phyloP scores from a whole-genome alignment of 2,113 vertebrate genomes.

The Epinephelus lanceolatus region DNA sequence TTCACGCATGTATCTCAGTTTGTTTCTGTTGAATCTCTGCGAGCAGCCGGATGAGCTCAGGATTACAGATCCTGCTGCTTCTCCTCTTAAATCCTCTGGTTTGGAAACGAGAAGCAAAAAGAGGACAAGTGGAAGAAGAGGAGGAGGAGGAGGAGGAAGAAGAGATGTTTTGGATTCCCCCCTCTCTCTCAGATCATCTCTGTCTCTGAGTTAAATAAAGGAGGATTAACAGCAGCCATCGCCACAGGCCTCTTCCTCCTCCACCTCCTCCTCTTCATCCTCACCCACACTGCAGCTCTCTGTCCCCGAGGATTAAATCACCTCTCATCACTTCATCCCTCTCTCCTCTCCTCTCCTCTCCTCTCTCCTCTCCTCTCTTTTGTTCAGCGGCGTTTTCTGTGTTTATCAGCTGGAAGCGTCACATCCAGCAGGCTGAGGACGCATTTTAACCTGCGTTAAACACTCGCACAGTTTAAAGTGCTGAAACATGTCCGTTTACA shows the following conservation, averaged over 20 bases:
- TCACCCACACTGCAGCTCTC: slow-evolving; percentile 59
- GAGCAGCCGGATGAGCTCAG: not conserved
- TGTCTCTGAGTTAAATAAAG: slow-evolving; percentile 64
- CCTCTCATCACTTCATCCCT: slow-evolving; percentile 30
- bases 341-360: no score
- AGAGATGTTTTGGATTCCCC: slow-evolving; percentile 43
- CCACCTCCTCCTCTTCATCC: slow-evolving; percentile 56
- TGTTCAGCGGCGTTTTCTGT: not conserved
- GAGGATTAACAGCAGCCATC: slow-evolving; percentile 69
- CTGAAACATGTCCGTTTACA: no score
- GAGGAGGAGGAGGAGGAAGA: slow-evolving; percentile 50
- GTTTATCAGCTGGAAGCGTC: slow-evolving; percentile 22
- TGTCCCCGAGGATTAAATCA: slow-evolving; percentile 53
- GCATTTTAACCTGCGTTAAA: not conserved
- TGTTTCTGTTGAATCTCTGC: no score
- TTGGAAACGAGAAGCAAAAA: slow-evolving; percentile 7
- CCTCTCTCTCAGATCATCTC: slow-evolving; percentile 42
- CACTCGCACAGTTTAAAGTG: no score
- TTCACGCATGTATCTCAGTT: no score
- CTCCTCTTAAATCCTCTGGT: not conserved
- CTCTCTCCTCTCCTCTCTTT: not conserved
- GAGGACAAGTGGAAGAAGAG: slow-evolving; percentile 23
- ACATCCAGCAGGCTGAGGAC: slow-evolving; percentile 13
- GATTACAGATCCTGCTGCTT: slow-evolving; percentile 8
- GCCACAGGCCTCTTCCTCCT: slow-evolving; percentile 62